Conservation (phyloP, 2,113 vertebrate species). For the Rhineura floridana region DNA sequence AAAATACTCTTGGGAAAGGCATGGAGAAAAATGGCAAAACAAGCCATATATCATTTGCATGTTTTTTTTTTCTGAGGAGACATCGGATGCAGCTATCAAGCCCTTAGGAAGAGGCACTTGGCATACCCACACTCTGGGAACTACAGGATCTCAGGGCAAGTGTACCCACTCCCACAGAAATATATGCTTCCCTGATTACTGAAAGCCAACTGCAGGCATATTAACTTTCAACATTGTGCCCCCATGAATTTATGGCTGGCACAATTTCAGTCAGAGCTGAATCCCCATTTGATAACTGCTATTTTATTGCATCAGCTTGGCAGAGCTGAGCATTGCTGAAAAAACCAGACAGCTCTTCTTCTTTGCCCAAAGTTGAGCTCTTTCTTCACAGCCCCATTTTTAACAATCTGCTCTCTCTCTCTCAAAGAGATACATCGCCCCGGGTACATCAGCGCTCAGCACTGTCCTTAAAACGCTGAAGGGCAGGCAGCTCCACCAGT, state of each 20-base stretch:
- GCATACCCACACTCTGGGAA: background rate
- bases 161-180: too few relatives aligned
- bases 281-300: background rate
- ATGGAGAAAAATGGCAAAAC: background rate
- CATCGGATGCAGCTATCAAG: too few relatives aligned
- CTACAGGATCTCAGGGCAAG: background rate
- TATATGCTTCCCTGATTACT: background rate
- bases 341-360: background rate
- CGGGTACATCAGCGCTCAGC: rapidly evolving
- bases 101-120: background rate
- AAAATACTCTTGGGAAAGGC: too few relatives aligned
- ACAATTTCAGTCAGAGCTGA: too few relatives aligned
- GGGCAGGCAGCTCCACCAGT: background rate
- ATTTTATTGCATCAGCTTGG: background rate
- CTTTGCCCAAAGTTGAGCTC: background rate
- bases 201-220: background rate
- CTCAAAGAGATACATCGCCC: background rate
- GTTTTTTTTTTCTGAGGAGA: background rate
- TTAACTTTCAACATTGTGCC: background rate
- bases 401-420: too few relatives aligned
- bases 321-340: background rate
- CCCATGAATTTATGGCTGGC: background rate
- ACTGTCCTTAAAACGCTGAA: background rate
- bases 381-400: background rate
- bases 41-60: background rate